These are phyloP conservation scores for Lithosia quadra DNA, from an alignment of 2,888 invertebrate species.

Conservation along the genomic window DNA sequence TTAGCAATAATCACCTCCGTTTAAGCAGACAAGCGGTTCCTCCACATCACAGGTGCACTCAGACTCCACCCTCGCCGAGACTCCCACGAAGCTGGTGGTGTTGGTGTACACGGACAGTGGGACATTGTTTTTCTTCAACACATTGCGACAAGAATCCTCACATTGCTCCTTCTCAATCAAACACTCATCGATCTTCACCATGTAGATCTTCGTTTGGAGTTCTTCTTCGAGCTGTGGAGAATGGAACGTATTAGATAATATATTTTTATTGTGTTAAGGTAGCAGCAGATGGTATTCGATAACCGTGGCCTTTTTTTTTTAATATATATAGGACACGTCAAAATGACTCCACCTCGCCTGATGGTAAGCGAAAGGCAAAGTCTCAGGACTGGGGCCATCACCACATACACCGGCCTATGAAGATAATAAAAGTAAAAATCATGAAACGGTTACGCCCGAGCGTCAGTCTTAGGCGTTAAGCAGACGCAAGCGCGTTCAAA, in stretches of 20 bases:
- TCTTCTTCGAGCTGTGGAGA: slow-evolving; percentile 88
- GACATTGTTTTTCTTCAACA: slow-evolving; percentile 90
- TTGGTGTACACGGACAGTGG: slow-evolving; percentile 97
- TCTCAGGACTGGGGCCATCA: no score
- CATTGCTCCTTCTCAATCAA: slow-evolving; percentile 91
- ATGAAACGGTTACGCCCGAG: no score
- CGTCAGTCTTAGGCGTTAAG: no score
- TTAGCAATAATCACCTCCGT: slow-evolving; percentile 88
- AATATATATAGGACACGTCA: no score
- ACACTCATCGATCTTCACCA: slow-evolving; percentile 97
- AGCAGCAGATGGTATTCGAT: no score
- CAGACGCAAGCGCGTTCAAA: no score
- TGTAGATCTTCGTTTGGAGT: slow-evolving; percentile 91
- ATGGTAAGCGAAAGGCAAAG: no score
- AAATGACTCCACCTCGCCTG: no score
- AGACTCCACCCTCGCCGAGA: slow-evolving; percentile 93
- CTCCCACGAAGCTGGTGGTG: slow-evolving; percentile 97
- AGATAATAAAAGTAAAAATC: no score
- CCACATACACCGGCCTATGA: no score
- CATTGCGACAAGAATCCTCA: slow-evolving; percentile 93
- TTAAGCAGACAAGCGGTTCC: slow-evolving; percentile 89
- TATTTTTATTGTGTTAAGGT: no score
- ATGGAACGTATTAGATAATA: neutral
- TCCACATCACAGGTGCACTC: slow-evolving; percentile 90
- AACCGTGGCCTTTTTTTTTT: no score